Base-by-base conservation (phyloP, 2,113 vertebrate species). In the Daboia siamensis region DNA sequence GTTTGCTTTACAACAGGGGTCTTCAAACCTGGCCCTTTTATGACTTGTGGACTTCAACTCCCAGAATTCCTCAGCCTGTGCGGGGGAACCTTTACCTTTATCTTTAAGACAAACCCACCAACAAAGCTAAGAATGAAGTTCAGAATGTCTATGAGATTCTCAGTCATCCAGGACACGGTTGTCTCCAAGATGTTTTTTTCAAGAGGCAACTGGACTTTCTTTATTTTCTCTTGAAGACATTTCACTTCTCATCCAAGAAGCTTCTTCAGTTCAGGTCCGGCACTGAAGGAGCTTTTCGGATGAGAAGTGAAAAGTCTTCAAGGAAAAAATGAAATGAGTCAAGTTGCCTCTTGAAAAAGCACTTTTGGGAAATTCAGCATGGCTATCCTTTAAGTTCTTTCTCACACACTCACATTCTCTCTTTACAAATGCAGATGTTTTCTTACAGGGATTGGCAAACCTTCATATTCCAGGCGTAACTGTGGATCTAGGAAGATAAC, bases 381-480 rank as follows among this genome's bases (percentile, higher is more conserved):
- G n/a, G 33, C 7, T 80, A 9, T 33, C 74, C 33, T 80, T 80
- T 3, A 80, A 80, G 20, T 20, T 80, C 33, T 21, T 17, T 9
- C 74, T 1, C 74, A 3, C 33, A 39, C 69, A 80, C 69, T 80
- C n/a, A 80, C 33, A 9, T 44, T 80, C 7, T 1, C 74, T 80
- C 74, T 44, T 80, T 80, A 80, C 17, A 80, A 44, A 21, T 80
- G 1, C 33, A 44, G 74, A 8, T 44, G 33, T 15, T 94, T 15
- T 93, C 99, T 98, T 97, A 99, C 99, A 92, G 91, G 97, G 26
- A 99, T 96, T 1, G 98, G 98, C 26, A 95, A 95, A 56, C 98
- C 99, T 95, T 99, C 98, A 0, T 98, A 90, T 90, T 99, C 99
- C 55, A 99, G 96, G 29, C 98, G 98, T 51, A 99, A 95, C 94